Conservation (phyloP, 2,113 vertebrate genomes). For the Clinocottus analis region DNA sequence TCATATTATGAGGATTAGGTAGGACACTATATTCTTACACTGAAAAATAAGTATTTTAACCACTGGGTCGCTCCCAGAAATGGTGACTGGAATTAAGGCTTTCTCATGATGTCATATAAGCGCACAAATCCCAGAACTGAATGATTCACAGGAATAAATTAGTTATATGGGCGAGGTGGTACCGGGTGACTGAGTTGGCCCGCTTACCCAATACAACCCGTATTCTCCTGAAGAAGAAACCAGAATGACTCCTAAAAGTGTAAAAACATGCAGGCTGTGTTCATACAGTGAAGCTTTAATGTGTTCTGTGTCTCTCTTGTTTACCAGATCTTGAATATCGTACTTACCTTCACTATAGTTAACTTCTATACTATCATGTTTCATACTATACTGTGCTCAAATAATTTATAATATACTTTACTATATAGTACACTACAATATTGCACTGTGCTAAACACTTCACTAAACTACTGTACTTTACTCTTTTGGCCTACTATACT, state of each 20-base stretch:
- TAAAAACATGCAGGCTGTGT: not conserved
- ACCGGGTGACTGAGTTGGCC: not conserved
- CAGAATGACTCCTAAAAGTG: not conserved
- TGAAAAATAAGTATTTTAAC: not conserved
- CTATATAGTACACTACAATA: not conserved
- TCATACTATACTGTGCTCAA: not conserved
- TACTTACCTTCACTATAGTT: not conserved
- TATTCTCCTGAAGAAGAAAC: not conserved
- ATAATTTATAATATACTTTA: not conserved
- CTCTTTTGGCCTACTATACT: not conserved
- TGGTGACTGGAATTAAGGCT: constrained; percentile 10
- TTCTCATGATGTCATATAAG: constrained; percentile 20
- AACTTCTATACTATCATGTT: not conserved
- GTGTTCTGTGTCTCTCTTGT: not conserved
- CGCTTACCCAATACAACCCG: not conserved
- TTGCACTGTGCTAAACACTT: not conserved
- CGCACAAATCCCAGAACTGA: not conserved
- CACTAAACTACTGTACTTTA: not conserved
- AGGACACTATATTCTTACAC: not conserved
- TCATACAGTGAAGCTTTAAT: not conserved
- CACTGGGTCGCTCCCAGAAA: not conserved
- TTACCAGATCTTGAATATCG: not conserved
- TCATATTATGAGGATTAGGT: not conserved
- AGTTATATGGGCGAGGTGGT: constrained; percentile 5
- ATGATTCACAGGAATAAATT: constrained; percentile 33